phyloP scores from a whole-genome alignment of 2,113 vertebrate genomes.

The Toxotes jaculatrix region DNA sequence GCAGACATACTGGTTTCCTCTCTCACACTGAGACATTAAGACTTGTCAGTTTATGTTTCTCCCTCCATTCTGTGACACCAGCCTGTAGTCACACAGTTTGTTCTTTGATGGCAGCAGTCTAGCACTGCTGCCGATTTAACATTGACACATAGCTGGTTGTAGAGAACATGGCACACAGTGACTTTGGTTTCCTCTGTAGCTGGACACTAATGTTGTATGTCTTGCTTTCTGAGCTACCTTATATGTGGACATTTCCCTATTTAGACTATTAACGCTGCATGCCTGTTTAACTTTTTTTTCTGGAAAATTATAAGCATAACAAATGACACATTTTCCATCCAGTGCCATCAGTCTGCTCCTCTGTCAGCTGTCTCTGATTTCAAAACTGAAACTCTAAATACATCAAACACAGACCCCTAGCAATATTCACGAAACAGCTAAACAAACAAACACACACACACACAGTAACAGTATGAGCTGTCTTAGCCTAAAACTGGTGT shows the following conservation, averaged over 20 bases:
- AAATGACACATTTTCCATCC: background rate
- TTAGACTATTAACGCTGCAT: background rate
- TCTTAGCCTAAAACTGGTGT: background rate
- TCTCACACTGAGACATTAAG: constrained; percentile 15
- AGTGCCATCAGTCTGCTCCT: background rate
- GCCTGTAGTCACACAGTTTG: constrained; percentile 3
- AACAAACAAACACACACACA: background rate
- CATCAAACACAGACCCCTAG: background rate
- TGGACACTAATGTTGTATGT: background rate
- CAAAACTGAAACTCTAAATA: background rate
- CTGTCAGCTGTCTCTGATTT: background rate
- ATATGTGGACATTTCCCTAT: background rate
- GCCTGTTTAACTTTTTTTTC: background rate
- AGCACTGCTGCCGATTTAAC: constrained; percentile 18
- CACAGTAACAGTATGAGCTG: background rate
- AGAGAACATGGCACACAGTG: constrained; percentile 18
- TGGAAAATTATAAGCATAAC: background rate
- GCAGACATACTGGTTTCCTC: constrained; percentile 33
- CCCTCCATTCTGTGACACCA: constrained; percentile 27
- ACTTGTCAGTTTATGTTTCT: constrained; percentile 39
- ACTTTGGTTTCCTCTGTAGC: background rate
- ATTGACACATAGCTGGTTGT: constrained; percentile 13
- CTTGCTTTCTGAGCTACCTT: background rate
- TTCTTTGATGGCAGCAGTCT: constrained; percentile 33
- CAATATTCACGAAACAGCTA: background rate